These are phyloP conservation scores for Menidia beryllina DNA, from an alignment of 2,113 vertebrate species.

Conservation along the genomic window DNA sequence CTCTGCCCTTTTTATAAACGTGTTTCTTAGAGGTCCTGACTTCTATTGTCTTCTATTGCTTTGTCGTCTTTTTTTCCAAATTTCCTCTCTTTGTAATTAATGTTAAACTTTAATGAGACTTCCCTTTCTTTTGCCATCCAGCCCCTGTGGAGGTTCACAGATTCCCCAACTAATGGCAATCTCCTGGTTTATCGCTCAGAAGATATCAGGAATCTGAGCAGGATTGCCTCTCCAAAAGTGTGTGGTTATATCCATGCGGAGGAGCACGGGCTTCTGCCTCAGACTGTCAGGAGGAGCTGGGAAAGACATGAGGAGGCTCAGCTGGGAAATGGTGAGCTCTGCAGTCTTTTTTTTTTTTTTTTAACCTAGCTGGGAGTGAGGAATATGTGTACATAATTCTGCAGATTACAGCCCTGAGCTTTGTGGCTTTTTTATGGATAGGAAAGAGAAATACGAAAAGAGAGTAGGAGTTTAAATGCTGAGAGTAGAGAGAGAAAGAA, in stretches of 20 bases:
- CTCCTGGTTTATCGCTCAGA: conserved; percentile 94
- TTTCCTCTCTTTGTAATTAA: not conserved
- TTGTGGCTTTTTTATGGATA: conserved; percentile 10
- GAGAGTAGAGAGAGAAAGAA: conserved; percentile 50
- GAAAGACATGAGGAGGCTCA: conserved; percentile 51
- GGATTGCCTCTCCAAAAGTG: conserved; percentile 91
- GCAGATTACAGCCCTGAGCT: conserved; percentile 5
- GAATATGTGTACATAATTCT: conserved; percentile 15
- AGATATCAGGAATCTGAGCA: conserved; percentile 93
- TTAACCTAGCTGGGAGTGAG: not conserved
- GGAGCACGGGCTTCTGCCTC: conserved; percentile 80
- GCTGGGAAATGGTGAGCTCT: conserved; percentile 50
- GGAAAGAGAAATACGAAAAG: conserved; percentile 9
- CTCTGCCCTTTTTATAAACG: not conserved
- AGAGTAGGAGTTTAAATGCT: conserved; percentile 54
- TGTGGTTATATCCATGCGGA: conserved; percentile 90
- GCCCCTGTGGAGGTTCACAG: conserved; percentile 94
- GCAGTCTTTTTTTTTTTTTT: not conserved
- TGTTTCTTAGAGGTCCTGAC: not conserved
- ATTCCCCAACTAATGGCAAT: conserved; percentile 84
- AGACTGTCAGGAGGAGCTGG: conserved; percentile 59
- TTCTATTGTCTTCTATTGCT: not conserved
- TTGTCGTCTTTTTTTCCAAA: not conserved
- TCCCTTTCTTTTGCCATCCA: conserved; percentile 33
- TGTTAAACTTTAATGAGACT: not conserved